Percentiles rank a stretch among this genome's conserved stretches.
phyloP scores from a whole-genome alignment of 2,113 vertebrate genomes.

The Stomatorhinus ivindoensis region DNA sequence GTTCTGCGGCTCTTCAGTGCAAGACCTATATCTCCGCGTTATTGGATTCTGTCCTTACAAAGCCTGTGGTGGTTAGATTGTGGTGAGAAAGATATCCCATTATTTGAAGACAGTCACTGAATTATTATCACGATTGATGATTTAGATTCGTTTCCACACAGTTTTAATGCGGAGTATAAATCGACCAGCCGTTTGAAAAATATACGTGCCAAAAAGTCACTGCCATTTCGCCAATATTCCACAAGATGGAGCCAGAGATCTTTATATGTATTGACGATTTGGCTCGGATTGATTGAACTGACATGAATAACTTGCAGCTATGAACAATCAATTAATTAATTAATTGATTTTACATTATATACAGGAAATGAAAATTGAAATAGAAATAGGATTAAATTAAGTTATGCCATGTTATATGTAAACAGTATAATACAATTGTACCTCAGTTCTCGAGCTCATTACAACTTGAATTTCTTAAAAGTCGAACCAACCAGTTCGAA shows the following conservation, averaged over 20 bases:
- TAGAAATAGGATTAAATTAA: no score
- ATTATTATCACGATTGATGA: background rate
- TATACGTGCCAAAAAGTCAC: background rate
- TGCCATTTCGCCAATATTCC: conserved; percentile 5
- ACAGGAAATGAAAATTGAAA: background rate
- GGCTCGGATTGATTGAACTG: background rate
- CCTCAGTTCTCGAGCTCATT: no score
- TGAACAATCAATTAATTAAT: no score
- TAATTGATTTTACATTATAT: background rate
- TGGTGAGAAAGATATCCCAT: background rate
- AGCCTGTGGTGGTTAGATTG: background rate
- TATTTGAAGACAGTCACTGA: background rate
- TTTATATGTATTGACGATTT: background rate
- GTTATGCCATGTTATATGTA: background rate
- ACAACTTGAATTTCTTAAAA: no score
- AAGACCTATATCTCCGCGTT: background rate
- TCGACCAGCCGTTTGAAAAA: background rate
- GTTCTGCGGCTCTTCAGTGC: background rate
- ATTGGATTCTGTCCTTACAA: background rate
- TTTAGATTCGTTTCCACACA: background rate
- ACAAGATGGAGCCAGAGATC: conserved; percentile 47
- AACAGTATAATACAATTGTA: background rate
- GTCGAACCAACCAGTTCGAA: no score
- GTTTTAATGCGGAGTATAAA: background rate
- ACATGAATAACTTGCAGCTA: background rate